Base-by-base conservation (phyloP, 2,888 invertebrate species). In the Eupithecia dodoneata region DNA sequence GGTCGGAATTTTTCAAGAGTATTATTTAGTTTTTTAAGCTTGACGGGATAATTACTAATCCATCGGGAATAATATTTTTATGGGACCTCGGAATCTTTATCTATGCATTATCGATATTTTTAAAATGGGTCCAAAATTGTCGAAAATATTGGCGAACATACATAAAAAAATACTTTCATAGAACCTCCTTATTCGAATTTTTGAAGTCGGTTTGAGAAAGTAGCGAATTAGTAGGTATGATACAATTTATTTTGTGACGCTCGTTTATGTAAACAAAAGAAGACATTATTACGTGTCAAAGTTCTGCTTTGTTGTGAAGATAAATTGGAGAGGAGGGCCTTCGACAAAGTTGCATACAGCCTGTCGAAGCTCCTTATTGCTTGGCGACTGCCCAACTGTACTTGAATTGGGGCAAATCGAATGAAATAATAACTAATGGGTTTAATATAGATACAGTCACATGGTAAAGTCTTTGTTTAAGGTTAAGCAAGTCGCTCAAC, bases 341-440 rank as follows among this genome's bases (percentile, higher is more conserved):
- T 83, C 80, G 73, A 82, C 82, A 78, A 86, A 85, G 81, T 84
- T 78, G 79, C 79, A 73, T 73, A 78, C 75, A 76, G 77, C 82
- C 79, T 83, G 84, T 84, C 81, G 80, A 84, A 84, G 84, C 83
- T 81, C 81, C 82, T 84, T 84, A 84, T 83, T 87, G 80, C 77
- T 87, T 88, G 87, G 88, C 87, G 49, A 55, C 10, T 77, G 67
- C 79, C 85, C 86, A 81, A 80, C 74, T 80, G 73, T 82, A 82
- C 83, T 83, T 84, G 80, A 85, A 84, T 85, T 85, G 83, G 80
- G 81, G 80, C 81, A 83, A 84, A 85, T 85, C 81, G 83, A 85
- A 85, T 42, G 71, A 76, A 75, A 75, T 71, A 75, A 71, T 81
- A 77, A 63, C 30, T 30, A 30, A 63, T 63, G 63, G 66, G 7